phyloP scores from a whole-genome alignment of 2,113 vertebrate genomes.

The Gila orcuttii region DNA sequence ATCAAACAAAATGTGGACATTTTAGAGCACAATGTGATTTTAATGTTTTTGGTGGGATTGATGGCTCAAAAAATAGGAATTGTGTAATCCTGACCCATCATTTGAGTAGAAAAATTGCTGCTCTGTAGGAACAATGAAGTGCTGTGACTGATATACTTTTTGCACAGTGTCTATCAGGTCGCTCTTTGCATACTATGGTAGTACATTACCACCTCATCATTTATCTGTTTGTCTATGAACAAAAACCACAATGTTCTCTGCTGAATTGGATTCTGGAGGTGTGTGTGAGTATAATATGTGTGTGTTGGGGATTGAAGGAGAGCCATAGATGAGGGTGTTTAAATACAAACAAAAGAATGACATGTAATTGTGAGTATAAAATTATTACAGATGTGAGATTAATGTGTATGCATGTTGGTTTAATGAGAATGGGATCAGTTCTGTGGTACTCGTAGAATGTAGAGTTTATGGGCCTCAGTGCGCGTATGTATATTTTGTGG shows the following conservation, averaged over 20 bases:
- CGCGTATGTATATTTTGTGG: constrained; percentile 56
- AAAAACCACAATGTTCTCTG: constrained; percentile 41
- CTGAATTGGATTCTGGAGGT: constrained; percentile 56
- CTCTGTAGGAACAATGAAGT: constrained; percentile 20
- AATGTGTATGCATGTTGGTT: constrained; percentile 57
- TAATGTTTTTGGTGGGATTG: constrained; percentile 42
- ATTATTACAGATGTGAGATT: constrained; percentile 48
- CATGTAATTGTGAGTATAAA: constrained; percentile 47
- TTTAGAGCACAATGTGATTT: constrained; percentile 33
- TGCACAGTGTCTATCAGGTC: constrained; percentile 52
- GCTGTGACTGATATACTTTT: constrained; percentile 46
- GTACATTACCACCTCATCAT: constrained; percentile 25
- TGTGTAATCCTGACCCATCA: constrained; percentile 33
- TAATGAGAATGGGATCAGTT: constrained; percentile 29
- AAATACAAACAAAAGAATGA: constrained; percentile 42
- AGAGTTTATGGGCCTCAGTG: constrained; percentile 66
- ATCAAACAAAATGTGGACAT: constrained; percentile 24
- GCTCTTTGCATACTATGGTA: constrained; percentile 38
- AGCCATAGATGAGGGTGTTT: constrained; percentile 18
- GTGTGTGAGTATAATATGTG: constrained; percentile 42
- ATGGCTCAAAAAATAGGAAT: constrained; percentile 31
- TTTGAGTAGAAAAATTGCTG: constrained; percentile 21
- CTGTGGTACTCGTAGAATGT: constrained; percentile 56
- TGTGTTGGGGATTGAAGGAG: constrained; percentile 9
- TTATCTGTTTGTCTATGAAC: constrained; percentile 44